Base-by-base conservation (phyloP, 1,140 invertebrate species). In the Leptopilina clavipes region DNA sequence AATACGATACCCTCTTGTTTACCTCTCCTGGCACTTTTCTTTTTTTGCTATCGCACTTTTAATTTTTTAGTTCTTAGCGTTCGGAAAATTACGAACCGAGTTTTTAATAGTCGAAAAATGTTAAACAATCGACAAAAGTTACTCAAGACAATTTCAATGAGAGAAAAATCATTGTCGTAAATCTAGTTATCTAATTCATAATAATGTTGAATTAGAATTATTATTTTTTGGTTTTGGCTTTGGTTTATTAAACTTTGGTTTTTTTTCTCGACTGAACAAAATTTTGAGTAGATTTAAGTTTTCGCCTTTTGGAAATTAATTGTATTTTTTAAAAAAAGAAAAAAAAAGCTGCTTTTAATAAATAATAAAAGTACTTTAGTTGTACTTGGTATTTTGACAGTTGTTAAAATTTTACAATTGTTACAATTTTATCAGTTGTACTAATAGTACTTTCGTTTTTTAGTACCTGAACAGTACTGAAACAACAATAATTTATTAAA, bases 21-120 rank as follows among this genome's bases (percentile, higher is more conserved):
- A 81, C 82, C 80, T 59, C 75, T 84, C 80, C 83, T 78, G 76
- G 78, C 75, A 71, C 74, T 78, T 79, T 78, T 43, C 19, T 37
- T 73, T 52, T 76, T n/a, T 59, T 18, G 22, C 44, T 45, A n/a
- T 77, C 71, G 74, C 73, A 54, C 45, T 52, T 76, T 78, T 71
- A n/a, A n/a, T 71, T 44, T 14, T 48, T 48, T 14, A 43, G n/a
- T n/a, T 31, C 31, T 56, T 56, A 10, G 72, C 56, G 45, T 45
- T 71, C 65, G 18, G n/a, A n/a, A n/a, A n/a, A n/a, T n/a, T n/a
- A n/a, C n/a, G n/a, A n/a, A n/a, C n/a, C n/a, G n/a, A 75, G 65
- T 1, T 37, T 10, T 22, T 25, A 19, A 65, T 19, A n/a, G n/a
- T n/a, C n/a, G n/a, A n/a, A n/a, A n/a, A n/a, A n/a, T n/a, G n/a